Conservation (phyloP, 2,888 invertebrate species). For the Stegana nigrithorax region DNA sequence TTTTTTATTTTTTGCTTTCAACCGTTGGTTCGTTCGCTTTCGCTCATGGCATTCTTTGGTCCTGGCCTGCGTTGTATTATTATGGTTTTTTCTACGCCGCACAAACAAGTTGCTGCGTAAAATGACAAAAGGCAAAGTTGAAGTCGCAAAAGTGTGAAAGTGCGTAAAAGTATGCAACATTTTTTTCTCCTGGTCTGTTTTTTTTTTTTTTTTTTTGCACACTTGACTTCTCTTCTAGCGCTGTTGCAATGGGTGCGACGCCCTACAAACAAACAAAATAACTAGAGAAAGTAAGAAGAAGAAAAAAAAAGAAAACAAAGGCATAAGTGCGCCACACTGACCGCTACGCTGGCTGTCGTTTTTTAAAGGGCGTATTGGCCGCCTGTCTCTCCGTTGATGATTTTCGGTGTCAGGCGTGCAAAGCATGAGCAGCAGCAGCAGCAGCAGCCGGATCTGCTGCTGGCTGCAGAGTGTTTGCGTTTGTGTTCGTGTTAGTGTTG, state of each 20-base stretch:
- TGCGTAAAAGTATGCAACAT: conserved; percentile 12
- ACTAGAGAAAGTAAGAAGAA: background rate
- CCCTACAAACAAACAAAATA: background rate
- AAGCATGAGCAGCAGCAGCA: too few species aligned
- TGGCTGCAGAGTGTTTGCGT: too few species aligned
- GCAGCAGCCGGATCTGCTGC: too few species aligned
- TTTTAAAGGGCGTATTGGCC: too few species aligned
- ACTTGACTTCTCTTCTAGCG: too few species aligned
- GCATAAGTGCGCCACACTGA: background rate
- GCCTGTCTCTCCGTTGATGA: too few species aligned
- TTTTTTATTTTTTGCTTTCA: background rate
- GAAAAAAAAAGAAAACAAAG: background rate
- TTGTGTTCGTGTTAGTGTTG: conserved; percentile 7
- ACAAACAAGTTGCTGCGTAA: background rate
- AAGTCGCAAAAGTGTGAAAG: background rate
- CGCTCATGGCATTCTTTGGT: too few species aligned
- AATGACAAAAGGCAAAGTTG: background rate
- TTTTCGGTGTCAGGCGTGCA: too few species aligned
- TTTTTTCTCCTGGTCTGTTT: background rate
- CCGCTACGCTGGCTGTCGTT: background rate
- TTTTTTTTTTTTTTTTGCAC: background rate
- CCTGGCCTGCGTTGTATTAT: background rate
- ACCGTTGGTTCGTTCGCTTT: too few species aligned
- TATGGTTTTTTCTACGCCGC: background rate
- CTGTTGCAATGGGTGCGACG: background rate